These are phyloP conservation scores for Rhamphomyia laevipes DNA, from an alignment of 2,888 invertebrate species.

Conservation along the genomic window DNA sequence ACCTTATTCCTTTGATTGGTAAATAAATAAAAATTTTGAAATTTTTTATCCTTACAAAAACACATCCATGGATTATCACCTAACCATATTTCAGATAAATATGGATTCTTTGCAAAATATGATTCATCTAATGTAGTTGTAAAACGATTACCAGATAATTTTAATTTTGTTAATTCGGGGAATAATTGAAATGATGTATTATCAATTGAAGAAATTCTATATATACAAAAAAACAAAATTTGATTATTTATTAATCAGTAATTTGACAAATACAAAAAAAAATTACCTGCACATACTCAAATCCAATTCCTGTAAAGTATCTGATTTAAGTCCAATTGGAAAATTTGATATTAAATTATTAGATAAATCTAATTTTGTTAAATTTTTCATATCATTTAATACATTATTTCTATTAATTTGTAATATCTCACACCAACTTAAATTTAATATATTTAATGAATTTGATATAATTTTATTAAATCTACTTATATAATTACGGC, in stretches of 20 bases:
- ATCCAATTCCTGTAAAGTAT: slow-evolving; percentile 48
- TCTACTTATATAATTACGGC: slow-evolving; percentile 50
- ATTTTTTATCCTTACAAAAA: slow-evolving; percentile 49
- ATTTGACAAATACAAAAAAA: neutral
- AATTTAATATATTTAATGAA: slow-evolving; percentile 46
- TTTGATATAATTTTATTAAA: slow-evolving; percentile 46
- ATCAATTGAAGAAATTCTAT: slow-evolving; percentile 47
- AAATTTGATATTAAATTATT: slow-evolving; percentile 52
- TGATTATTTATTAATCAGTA: neutral
- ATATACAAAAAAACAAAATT: slow-evolving; percentile 35
- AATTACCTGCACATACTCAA: slow-evolving; percentile 33
- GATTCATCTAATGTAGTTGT: slow-evolving; percentile 47
- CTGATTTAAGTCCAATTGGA: slow-evolving; percentile 49
- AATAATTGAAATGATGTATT: slow-evolving; percentile 52
- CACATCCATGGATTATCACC: slow-evolving; percentile 69
- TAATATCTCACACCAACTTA: slow-evolving; percentile 56
- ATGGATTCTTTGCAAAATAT: slow-evolving; percentile 48
- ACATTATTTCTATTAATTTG: slow-evolving; percentile 43
- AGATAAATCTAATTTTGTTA: slow-evolving; percentile 50
- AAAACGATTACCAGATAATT: slow-evolving; percentile 59
- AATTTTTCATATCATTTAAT: slow-evolving; percentile 45
- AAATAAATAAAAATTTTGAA: slow-evolving; percentile 50
- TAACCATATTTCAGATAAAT: slow-evolving; percentile 47
- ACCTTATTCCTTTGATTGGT: slow-evolving; percentile 43
- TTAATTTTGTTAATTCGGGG: slow-evolving; percentile 46